phyloP scores from a whole-genome alignment of 2,888 invertebrate genomes.

The Ariolimax columbianus region DNA sequence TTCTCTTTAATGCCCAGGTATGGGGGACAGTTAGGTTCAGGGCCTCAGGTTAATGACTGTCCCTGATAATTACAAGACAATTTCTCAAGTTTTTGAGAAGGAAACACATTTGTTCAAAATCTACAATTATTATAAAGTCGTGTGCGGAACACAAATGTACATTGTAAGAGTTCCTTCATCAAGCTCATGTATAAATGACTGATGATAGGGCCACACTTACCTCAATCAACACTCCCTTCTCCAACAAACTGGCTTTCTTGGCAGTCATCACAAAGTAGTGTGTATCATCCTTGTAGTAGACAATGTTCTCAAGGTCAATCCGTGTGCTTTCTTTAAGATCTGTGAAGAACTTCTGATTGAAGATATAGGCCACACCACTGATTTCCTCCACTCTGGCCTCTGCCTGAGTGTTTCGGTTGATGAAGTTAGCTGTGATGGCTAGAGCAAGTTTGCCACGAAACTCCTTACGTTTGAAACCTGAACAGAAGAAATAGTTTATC shows the following conservation, averaged over 20 bases:
- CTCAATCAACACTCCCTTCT: slow-evolving; percentile 93
- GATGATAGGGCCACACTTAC: slow-evolving; percentile 81
- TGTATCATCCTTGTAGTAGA: slow-evolving; percentile 99
- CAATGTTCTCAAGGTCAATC: slow-evolving; percentile 98
- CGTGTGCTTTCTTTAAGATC: slow-evolving; percentile 92
- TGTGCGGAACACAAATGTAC: no score
- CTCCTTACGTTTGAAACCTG: slow-evolving; percentile 94
- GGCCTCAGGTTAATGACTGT: no score
- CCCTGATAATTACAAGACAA: no score
- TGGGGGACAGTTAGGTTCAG: no score
- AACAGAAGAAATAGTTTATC: not conserved
- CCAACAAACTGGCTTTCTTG: slow-evolving; percentile 93
- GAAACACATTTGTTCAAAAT: no score
- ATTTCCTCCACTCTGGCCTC: slow-evolving; percentile 97
- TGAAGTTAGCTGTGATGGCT: slow-evolving; percentile 99
- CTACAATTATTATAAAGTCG: no score
- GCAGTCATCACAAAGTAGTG: slow-evolving; percentile 99
- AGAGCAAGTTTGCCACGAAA: slow-evolving; percentile 98
- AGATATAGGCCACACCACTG: slow-evolving; percentile 96
- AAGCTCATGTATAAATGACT: no score
- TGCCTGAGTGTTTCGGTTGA: slow-evolving; percentile 93
- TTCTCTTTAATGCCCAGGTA: no score
- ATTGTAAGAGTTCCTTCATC: no score
- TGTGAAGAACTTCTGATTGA: slow-evolving; percentile 97
- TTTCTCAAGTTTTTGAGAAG: no score